A percentile compares a stretch with the other conserved stretches of the same genome.
Conservation (phyloP, 1,140 invertebrate species). For the Pseudomyrmex dendroicus region DNA sequence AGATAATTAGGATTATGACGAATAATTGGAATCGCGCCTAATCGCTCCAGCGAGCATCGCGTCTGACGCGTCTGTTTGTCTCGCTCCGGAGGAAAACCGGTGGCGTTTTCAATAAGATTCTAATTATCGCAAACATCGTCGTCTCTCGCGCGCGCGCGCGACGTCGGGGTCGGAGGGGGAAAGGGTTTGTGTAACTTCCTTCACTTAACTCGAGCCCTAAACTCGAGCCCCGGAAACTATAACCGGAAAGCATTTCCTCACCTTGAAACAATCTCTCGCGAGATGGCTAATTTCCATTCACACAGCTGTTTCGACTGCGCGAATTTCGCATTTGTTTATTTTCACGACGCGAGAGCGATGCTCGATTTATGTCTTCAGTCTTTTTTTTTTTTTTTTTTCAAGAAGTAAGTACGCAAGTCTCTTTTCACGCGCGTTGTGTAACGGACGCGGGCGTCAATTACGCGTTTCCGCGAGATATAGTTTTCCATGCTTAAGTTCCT, state of each 20-base stretch:
- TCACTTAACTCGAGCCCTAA: conserved; percentile 30
- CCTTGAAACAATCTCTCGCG: conserved; percentile 30
- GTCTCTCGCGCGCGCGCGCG: conserved; percentile 5
- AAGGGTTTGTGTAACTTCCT: conserved; percentile 53
- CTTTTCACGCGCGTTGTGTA: too few relatives aligned
- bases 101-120: conserved; percentile 48
- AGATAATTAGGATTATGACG: conserved; percentile 72
- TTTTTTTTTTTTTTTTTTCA: not conserved
- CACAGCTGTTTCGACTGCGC: not conserved
- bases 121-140: conserved; percentile 63
- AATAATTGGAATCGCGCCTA: conserved; percentile 65
- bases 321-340: conserved; percentile 16
- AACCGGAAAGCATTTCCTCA: conserved; percentile 31
- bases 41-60: conserved; percentile 41
- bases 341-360: not conserved
- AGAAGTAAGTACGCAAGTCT: too few relatives aligned
- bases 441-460: not conserved
- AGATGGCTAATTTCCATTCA: conserved; percentile 49
- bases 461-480: not conserved
- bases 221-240: conserved; percentile 37
- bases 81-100: conserved; percentile 18
- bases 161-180: not conserved
- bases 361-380: not conserved
- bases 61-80: conserved; percentile 25
- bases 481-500: not conserved